These are phyloP conservation scores for Eupithecia insigniata DNA, from an alignment of 2,888 invertebrate genomes.

Conservation along the genomic window DNA sequence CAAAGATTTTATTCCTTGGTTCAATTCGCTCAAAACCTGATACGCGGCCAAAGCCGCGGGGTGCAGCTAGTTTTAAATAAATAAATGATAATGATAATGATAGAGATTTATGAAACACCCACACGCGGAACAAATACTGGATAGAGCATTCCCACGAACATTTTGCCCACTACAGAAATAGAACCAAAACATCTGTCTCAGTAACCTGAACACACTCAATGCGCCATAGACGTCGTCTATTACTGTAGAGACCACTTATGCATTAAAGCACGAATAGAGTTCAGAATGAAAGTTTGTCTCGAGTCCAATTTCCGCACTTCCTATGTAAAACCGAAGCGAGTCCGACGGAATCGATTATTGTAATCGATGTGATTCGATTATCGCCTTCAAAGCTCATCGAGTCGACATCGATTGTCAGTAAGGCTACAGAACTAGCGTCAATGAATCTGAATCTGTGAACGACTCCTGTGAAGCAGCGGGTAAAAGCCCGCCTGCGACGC, in stretches of 20 bases:
- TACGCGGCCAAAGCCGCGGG: too few species aligned
- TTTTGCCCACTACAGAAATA: neutral
- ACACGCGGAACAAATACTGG: neutral
- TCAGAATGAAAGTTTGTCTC: neutral
- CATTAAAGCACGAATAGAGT: neutral
- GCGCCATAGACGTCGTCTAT: neutral
- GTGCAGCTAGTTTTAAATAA: too few species aligned
- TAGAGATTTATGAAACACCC: neutral
- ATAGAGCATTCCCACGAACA: neutral
- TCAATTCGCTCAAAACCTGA: too few species aligned
- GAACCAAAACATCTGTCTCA: neutral
- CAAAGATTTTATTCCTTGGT: too few species aligned
- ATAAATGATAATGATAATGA: too few species aligned
- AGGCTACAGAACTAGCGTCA: conserved; percentile 35
- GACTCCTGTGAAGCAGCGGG: too few species aligned
- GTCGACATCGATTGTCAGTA: conserved; percentile 45
- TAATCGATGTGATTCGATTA: conserved; percentile 54
- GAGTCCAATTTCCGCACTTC: neutral
- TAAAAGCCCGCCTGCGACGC: too few species aligned
- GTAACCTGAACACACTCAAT: too few species aligned
- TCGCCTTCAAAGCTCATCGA: conserved; percentile 49
- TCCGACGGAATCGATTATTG: conserved; percentile 44
- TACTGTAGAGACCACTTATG: neutral
- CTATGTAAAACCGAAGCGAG: conserved; percentile 19
- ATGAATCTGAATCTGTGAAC: too few species aligned